Percentiles rank a stretch among this genome's conserved stretches.
Conservation (phyloP, 2,797 vertebrate genomes). For the Meda fulgida region DNA sequence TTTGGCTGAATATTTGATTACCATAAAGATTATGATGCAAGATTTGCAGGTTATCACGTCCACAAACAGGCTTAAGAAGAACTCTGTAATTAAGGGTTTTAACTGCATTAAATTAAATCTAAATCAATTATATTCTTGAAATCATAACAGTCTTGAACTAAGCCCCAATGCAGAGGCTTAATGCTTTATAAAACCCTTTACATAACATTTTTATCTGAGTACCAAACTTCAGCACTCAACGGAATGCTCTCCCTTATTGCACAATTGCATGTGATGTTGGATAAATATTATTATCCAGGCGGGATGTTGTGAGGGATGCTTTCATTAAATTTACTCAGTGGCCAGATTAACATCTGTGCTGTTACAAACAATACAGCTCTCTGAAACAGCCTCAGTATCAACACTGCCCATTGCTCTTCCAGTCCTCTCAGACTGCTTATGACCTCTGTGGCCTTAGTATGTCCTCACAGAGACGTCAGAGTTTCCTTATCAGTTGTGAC, state of each 20-base stretch:
- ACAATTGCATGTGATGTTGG: constrained; percentile 64
- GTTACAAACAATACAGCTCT: constrained; percentile 61
- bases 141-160: background rate
- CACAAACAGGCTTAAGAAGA: background rate
- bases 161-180: background rate
- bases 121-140: background rate
- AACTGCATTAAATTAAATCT: background rate
- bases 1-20: background rate
- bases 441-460: constrained; percentile 63
- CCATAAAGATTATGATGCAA: background rate
- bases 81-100: background rate
- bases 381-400: constrained; percentile 59
- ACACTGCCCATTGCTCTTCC: constrained; percentile 52
- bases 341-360: constrained; percentile 65
- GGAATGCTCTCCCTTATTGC: constrained; percentile 56
- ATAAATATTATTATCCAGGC: constrained; percentile 64
- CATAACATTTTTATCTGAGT: constrained; percentile 50
- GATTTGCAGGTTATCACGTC: background rate
- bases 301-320: constrained; percentile 64
- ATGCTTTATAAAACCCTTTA: constrained; percentile 28
- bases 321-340: constrained; percentile 59
- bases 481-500: constrained; percentile 61
- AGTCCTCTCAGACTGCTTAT: constrained; percentile 45
- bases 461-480: constrained; percentile 62
- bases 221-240: constrained; percentile 41